Evolutionary conservation across 2,888 invertebrate species (phyloP), one percentile per base, ranked within the genome.

Genomic region (Suillia variegata): DNA sequence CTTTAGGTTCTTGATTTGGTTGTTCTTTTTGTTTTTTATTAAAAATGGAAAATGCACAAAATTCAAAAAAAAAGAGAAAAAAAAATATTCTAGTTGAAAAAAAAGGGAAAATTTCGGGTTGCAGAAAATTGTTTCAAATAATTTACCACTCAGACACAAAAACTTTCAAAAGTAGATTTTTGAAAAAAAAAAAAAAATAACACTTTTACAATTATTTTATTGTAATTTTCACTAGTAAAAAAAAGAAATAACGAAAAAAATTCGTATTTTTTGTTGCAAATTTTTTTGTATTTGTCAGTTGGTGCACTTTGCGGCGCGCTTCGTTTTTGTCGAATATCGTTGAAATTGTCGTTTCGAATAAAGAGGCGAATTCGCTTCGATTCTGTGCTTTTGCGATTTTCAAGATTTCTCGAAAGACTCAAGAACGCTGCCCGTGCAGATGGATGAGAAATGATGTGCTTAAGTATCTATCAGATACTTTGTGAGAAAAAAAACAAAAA

Each of bases 321-420:
- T 68, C 66, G 68, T 59, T 59, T n/a, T n/a, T 65, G 65, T 70
- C 67, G 70, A 65, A 67, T 65, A 66, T 70, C 69, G 69, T 68
- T 68, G 63, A 66, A 66, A 62, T 69, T 66, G 67, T 65, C 63
- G 65, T 65, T 62, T 67, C 67, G 69, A 67, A 62, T 67, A 61
- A 66, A 62, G 38, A 48, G 45, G 45, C 45, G 45, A 17, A n/a
- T n/a, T n/a, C n/a, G n/a, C n/a, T n/a, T n/a, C n/a, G n/a, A n/a
- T n/a, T n/a, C n/a, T n/a, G n/a, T n/a, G n/a, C n/a, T n/a, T n/a
- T n/a, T n/a, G n/a, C n/a, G n/a, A n/a, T n/a, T n/a, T n/a, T n/a
- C n/a, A n/a, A 45, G 18, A 18, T 4, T 45, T 20, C 50, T 20
- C 45, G 54, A 38, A 34, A n/a, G 21, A 20, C 21, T 54, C 42